A percentile compares a stretch with the other conserved stretches of the same genome.
These are phyloP conservation scores for Ophiodon elongatus DNA, from an alignment of 2,113 vertebrate genomes.

Conservation along the genomic window DNA sequence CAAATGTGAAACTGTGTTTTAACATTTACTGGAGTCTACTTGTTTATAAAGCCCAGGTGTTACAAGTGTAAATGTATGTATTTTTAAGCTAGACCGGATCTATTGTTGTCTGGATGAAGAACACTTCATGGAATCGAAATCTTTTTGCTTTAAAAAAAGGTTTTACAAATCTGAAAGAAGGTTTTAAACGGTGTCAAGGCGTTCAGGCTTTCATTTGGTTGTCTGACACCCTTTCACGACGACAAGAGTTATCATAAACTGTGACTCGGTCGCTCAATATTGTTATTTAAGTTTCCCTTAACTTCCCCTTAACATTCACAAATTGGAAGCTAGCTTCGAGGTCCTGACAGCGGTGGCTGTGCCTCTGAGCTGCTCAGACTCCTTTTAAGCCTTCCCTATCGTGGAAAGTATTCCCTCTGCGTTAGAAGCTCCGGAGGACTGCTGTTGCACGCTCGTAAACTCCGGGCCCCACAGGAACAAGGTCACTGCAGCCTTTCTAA, in stretches of 20 bases:
- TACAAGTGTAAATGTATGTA: not conserved
- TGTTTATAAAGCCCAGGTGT: not conserved
- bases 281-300: not conserved
- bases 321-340: not conserved
- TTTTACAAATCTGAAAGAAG: not conserved
- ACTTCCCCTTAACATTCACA: not conserved
- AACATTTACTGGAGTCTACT: not conserved
- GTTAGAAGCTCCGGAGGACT: slow-evolving; percentile 55
- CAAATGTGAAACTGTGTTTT: not conserved
- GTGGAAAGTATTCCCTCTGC: slow-evolving; percentile 73
- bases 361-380: slow-evolving; percentile 23
- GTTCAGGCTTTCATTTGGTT: not conserved
- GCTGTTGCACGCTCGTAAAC: slow-evolving; percentile 65
- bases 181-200: not conserved
- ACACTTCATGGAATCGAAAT: not conserved
- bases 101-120: not conserved
- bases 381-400: slow-evolving; percentile 18
- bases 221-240: not conserved
- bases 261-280: not conserved
- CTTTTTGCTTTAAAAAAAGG: not conserved
- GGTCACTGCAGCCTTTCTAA: slow-evolving; percentile 60
- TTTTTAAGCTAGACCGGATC: not conserved
- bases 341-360: not conserved
- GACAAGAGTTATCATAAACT: not conserved
- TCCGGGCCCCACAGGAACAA: slow-evolving; percentile 74